Percentiles rank a stretch among this genome's conserved stretches.
These are phyloP conservation scores for Mesorhabditis sp. DNA, from an alignment of 2,888 invertebrate species.

Conservation along the genomic window DNA sequence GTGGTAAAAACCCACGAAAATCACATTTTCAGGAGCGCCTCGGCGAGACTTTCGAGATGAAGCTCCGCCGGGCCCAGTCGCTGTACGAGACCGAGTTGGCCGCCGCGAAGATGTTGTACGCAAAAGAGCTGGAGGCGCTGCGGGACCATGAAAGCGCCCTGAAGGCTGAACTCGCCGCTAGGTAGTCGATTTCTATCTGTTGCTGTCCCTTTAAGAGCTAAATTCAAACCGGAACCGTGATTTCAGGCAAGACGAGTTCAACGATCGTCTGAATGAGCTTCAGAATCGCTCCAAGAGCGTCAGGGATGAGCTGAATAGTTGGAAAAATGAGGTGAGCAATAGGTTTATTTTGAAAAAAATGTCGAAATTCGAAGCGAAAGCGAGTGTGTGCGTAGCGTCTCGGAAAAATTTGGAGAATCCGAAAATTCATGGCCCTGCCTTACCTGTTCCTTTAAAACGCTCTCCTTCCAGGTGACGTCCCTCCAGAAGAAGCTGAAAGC, in stretches of 20 bases:
- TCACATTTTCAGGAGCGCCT: slow-evolving; percentile 39
- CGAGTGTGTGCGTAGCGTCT: too few relatives aligned
- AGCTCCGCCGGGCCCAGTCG: slow-evolving; percentile 55
- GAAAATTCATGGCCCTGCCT: too few relatives aligned
- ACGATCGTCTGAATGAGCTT: slow-evolving; percentile 55
- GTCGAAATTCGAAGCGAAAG: too few relatives aligned
- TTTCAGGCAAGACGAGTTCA: slow-evolving; percentile 57
- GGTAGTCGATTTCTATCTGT: slow-evolving; percentile 23
- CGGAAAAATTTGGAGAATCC: too few relatives aligned
- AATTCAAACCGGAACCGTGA: too few relatives aligned
- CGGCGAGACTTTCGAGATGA: slow-evolving; percentile 58
- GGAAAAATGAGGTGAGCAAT: slow-evolving; percentile 45
- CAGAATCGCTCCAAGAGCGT: slow-evolving; percentile 51
- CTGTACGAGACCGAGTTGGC: slow-evolving; percentile 56
- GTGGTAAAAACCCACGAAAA: too few relatives aligned
- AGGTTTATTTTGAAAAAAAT: neutral
- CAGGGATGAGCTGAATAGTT: slow-evolving; percentile 50
- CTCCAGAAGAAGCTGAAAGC: slow-evolving; percentile 51
- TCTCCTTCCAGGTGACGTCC: slow-evolving; percentile 23
- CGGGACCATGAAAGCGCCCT: slow-evolving; percentile 56
- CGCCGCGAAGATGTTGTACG: slow-evolving; percentile 57
- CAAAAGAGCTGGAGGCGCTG: slow-evolving; percentile 55
- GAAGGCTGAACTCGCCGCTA: slow-evolving; percentile 52
- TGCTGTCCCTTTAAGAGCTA: too few relatives aligned
- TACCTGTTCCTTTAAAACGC: neutral